Base-by-base conservation (phyloP, 2,797 vertebrate genomes). In the Tangara arthus region DNA sequence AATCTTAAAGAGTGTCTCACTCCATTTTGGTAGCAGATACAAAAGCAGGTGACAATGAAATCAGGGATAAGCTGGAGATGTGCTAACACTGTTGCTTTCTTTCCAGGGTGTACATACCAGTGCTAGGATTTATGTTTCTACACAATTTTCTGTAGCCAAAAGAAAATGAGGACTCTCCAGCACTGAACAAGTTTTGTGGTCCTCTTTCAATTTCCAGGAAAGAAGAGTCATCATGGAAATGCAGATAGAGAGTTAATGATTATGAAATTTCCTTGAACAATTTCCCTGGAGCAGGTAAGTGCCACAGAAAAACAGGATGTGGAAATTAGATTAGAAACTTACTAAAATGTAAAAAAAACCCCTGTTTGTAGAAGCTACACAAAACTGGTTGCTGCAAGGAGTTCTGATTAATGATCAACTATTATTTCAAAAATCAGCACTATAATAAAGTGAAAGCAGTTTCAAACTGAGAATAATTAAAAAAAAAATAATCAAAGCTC, bases 251-350 rank as follows among this genome's bases (percentile, higher is more conserved):
- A 79, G 78, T 87, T 92, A 91, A 82, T 91, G 81, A 91, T 92
- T 77, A 84, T 17, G 52, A 66, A 49, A 66, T 76, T 93, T 83
- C 53, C 68, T 85, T 90, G 56, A 72, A 70, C 34, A 78, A 42
- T 82, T 89, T 77, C 60, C 80, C 60, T 70, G 63, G 73, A 89
- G 75, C 53, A 92, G 76, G 63, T 68, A 82, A 93, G 7, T 70
- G 28, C 41, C 27, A 46, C 70, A 76, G 57, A 68, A 95, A 89
- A 95, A 90, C 68, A 90, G 90, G 88, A 87, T 77, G 83, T 84
- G 66, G 70, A 90, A 95, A 93, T 84, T 87, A 82, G 84, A 96
- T 90, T 82, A 93, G 66, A 87, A 90, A 94, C 73, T 35, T 34
- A 35, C 26, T 77, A 78, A 91, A 88, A 90, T 26, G 35, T 69